Conservation (phyloP, 2,113 vertebrate genomes). For the Larimichthys polyactis region DNA sequence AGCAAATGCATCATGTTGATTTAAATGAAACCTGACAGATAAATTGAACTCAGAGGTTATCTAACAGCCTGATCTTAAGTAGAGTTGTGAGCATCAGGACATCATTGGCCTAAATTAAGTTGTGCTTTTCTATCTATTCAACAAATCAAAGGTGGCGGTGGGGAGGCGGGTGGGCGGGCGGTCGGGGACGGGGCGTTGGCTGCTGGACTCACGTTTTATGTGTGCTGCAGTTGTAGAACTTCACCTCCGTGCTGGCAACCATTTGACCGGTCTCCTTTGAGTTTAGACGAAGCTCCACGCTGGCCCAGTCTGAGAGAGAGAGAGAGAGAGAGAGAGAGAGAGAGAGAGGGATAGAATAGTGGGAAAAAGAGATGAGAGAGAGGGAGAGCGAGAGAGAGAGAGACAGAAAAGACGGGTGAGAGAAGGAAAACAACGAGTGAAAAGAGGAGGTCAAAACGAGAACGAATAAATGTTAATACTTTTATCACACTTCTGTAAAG, state of each 20-base stretch:
- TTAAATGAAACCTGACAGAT: slow-evolving; percentile 74
- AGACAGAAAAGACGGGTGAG: slow-evolving; percentile 8
- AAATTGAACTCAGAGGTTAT: slow-evolving; percentile 73
- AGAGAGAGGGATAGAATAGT: not conserved
- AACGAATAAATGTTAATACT: slow-evolving; percentile 53
- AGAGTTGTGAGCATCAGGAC: slow-evolving; percentile 63
- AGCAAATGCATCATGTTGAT: slow-evolving; percentile 72
- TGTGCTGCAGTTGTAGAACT: slow-evolving; percentile 98
- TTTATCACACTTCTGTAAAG: slow-evolving; percentile 70
- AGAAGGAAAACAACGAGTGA: slow-evolving; percentile 44
- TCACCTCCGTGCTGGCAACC: slow-evolving; percentile 96
- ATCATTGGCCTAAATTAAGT: slow-evolving; percentile 74
- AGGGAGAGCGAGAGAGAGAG: not conserved
- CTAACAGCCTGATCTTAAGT: slow-evolving; percentile 73
- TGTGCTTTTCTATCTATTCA: slow-evolving; percentile 63
- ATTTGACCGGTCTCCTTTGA: slow-evolving; percentile 93
- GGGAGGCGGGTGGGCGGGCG: fast-evolving
- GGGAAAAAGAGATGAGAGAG: not conserved
- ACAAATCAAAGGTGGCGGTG: slow-evolving; percentile 43
- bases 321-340: not conserved
- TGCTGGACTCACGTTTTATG: slow-evolving; percentile 92
- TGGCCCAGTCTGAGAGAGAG: slow-evolving; percentile 89
- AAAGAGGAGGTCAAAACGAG: slow-evolving; percentile 57
- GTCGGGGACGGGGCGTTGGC: not conserved
- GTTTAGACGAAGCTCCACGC: slow-evolving; percentile 90